phyloP scores from a whole-genome alignment of 2,797 vertebrate species.

The Gymnothorax reevesii region DNA sequence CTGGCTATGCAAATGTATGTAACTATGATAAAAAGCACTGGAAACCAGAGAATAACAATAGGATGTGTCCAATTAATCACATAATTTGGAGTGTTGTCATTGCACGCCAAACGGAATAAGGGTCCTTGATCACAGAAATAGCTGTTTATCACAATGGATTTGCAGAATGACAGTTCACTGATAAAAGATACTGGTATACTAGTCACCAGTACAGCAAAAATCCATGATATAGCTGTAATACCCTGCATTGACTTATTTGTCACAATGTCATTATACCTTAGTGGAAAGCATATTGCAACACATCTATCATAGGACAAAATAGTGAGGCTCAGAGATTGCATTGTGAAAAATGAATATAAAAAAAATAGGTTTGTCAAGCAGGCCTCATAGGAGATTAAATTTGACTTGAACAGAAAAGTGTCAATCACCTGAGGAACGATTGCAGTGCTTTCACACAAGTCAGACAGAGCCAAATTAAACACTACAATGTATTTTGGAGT shows the following conservation, averaged over 20 bases:
- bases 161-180: too few relatives aligned
- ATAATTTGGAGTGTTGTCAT: slow-evolving; percentile 43
- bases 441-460: slow-evolving; percentile 51
- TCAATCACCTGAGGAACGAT: slow-evolving; percentile 54
- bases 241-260: not conserved
- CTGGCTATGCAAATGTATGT: slow-evolving; percentile 55
- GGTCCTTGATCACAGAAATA: slow-evolving; percentile 62
- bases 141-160: slow-evolving; percentile 20
- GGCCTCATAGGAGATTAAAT: not conserved
- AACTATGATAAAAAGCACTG: slow-evolving; percentile 44
- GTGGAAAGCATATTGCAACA: slow-evolving; percentile 60
- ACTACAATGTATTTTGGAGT: too few relatives aligned
- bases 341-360: slow-evolving; percentile 33
- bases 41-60: slow-evolving; percentile 41
- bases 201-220: too few relatives aligned
- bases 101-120: slow-evolving; percentile 55
- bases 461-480: too few relatives aligned
- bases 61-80: slow-evolving; percentile 1
- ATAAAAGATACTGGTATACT: too few relatives aligned
- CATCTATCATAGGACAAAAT: slow-evolving; percentile 59
- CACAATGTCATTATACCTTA: slow-evolving; percentile 14
- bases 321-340: slow-evolving; percentile 59
- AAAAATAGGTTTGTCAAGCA: slow-evolving; percentile 48
- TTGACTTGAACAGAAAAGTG: not conserved
- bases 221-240: slow-evolving; percentile 26